Percentiles rank a stretch among this genome's conserved stretches.
Conservation (phyloP, 2,113 vertebrate species). For the Sceloporus undulatus region DNA sequence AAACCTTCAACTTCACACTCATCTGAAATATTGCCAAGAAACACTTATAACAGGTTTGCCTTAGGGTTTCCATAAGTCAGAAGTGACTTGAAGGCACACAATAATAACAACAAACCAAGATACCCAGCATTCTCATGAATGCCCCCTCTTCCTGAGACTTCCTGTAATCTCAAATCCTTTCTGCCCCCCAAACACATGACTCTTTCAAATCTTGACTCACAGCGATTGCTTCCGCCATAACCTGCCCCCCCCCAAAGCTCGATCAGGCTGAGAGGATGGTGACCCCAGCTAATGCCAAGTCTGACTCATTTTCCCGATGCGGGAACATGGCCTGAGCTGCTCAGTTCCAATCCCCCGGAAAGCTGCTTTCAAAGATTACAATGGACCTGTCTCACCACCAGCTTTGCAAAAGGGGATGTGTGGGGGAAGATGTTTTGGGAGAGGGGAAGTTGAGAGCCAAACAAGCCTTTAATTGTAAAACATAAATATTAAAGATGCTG, state of each 20-base stretch:
- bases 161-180: background rate
- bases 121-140: background rate
- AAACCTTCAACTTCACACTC: no score
- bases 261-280: background rate
- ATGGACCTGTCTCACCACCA: background rate
- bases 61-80: no score
- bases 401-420: background rate
- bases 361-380: slow-evolving; percentile 30
- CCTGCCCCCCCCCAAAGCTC: background rate
- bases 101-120: no score
- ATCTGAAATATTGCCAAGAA: no score
- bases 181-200: background rate
- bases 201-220: background rate
- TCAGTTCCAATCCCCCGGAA: slow-evolving; percentile 6
- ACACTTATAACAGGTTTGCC: no score
- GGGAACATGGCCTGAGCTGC: background rate
- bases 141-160: background rate
- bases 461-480: background rate
- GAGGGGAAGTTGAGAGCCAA: background rate
- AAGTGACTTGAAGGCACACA: no score
- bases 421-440: background rate
- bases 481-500: background rate
- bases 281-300: background rate
- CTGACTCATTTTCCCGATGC: slow-evolving; percentile 11
- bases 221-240: no score